Conservation (phyloP, 2,797 vertebrate genomes). For the Trichosurus vulpecula region DNA sequence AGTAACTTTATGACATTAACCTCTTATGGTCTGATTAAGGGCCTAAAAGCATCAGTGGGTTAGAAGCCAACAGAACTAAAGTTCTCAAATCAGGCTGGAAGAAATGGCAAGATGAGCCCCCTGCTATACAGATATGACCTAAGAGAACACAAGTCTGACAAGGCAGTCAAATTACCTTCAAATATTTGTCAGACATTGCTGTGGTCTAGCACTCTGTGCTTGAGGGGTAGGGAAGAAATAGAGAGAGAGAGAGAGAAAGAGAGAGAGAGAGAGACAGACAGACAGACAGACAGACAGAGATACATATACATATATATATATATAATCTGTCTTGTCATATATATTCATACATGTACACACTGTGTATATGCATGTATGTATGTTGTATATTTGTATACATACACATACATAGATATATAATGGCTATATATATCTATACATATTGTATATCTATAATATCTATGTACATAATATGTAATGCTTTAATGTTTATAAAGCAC, state of each 20-base stretch:
- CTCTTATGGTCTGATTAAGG: slow-evolving; percentile 16
- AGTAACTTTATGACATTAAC: slow-evolving; percentile 30
- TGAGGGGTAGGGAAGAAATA: neutral
- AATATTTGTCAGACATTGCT: neutral
- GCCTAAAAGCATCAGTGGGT: neutral
- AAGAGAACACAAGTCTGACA: neutral
- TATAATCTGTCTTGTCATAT: neutral
- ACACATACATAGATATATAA: neutral
- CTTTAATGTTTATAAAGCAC: neutral
- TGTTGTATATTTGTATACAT: neutral
- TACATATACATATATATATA: neutral
- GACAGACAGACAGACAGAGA: no score
- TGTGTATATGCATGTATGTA: neutral
- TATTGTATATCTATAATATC: no score
- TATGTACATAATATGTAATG: no score
- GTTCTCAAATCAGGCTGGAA: neutral
- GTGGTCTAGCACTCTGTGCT: neutral
- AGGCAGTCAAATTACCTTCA: neutral
- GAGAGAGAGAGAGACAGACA: neutral
- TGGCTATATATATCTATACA: no score
- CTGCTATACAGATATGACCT: neutral
- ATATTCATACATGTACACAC: neutral
- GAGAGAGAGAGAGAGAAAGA: neutral
- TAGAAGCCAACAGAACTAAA: neutral
- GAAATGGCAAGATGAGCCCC: neutral